Conservation (phyloP, 2,888 invertebrate species). For the Tenthredo distinguenda region DNA sequence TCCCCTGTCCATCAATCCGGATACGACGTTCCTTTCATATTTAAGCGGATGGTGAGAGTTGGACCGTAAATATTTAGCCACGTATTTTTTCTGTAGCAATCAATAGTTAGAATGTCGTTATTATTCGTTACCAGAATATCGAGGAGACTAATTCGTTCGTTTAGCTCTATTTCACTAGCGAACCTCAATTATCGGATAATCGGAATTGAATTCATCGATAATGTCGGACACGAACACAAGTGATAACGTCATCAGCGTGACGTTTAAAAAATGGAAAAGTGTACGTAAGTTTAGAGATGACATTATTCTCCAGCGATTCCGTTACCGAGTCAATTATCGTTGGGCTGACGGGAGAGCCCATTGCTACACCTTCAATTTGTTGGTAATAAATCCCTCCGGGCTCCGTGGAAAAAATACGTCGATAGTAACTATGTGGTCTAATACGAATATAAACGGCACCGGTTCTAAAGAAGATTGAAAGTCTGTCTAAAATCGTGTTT, state of each 20-base stretch:
- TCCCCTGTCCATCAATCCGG: too few relatives aligned
- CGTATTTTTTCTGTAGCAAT: too few relatives aligned
- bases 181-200: too few relatives aligned
- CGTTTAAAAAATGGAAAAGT: not conserved
- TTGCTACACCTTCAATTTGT: slow-evolving; percentile 55
- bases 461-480: not conserved
- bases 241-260: not conserved
- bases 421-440: not conserved
- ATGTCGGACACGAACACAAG: not conserved
- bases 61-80: too few relatives aligned
- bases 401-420: too few relatives aligned
- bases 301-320: slow-evolving; percentile 55
- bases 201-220: too few relatives aligned
- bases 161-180: too few relatives aligned
- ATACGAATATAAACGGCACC: not conserved
- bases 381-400: not conserved
- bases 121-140: too few relatives aligned
- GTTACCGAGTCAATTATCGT: slow-evolving; percentile 57
- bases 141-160: too few relatives aligned
- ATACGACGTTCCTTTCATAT: too few relatives aligned
- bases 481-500: not conserved
- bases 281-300: slow-evolving; percentile 38
- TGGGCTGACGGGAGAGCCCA: slow-evolving; percentile 58
- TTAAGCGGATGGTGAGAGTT: too few relatives aligned
- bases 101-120: too few relatives aligned